Conservation (phyloP, 2,888 invertebrate species). For the Spilarctia lutea region DNA sequence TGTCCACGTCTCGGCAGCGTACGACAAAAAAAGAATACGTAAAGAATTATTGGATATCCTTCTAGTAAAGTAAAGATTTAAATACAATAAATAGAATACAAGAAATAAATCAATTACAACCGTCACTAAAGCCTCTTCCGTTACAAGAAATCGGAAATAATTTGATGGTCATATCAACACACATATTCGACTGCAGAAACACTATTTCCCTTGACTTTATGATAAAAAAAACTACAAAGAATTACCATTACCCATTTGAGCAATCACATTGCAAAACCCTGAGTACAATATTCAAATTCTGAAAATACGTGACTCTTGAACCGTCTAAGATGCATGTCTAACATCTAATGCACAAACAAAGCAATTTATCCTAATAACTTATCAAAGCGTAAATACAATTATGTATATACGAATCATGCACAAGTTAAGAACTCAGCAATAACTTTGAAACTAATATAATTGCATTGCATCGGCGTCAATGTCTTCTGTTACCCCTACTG, state of each 20-base stretch:
- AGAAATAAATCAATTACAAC: neutral
- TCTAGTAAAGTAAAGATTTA: no score
- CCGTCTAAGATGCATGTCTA: conserved; percentile 21
- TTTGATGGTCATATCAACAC: neutral
- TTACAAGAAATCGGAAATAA: neutral
- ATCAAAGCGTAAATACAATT: conserved; percentile 51
- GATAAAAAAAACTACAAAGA: conserved; percentile 17
- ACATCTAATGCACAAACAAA: conserved; percentile 38
- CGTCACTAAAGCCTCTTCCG: neutral
- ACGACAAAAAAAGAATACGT: no score
- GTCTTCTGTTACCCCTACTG: neutral
- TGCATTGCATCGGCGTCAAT: neutral
- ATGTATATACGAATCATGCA: conserved; percentile 21
- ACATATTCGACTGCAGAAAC: neutral
- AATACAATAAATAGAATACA: neutral
- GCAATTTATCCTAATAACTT: conserved; percentile 49
- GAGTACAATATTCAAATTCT: conserved; percentile 22
- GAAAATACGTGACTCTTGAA: conserved; percentile 26
- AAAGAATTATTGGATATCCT: no score
- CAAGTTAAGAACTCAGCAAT: neutral
- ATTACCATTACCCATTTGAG: conserved; percentile 24
- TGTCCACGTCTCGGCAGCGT: no score
- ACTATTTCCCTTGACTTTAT: conserved; percentile 20
- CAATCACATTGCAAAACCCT: conserved; percentile 41
- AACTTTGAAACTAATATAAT: neutral